Evolutionary conservation across 1,140 invertebrate genomes (phyloP).

Genomic region (Aplysia californica): DNA sequence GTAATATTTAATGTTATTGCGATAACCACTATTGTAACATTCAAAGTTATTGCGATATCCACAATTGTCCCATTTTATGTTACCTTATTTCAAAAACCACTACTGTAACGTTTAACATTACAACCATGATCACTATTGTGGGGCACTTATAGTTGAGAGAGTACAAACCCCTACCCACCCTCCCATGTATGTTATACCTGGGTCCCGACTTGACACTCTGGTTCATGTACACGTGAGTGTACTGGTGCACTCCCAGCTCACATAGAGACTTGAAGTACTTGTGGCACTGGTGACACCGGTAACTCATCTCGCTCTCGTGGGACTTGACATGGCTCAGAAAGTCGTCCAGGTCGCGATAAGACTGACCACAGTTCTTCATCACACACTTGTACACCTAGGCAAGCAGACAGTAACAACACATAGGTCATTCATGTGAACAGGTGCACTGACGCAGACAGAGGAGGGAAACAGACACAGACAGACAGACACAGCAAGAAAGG

Average conservation of each 20-base stretch:
- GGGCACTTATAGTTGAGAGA: too few relatives aligned
- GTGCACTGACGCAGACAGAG: too few relatives aligned
- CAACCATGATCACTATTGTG: too few relatives aligned
- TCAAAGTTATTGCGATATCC: too few relatives aligned
- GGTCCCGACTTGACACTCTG: constrained; percentile 64
- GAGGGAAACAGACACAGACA: too few relatives aligned
- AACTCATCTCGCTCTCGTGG: constrained; percentile 73
- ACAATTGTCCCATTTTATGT: background rate
- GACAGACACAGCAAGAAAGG: too few relatives aligned
- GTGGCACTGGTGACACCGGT: constrained; percentile 75
- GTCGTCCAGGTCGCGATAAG: constrained; percentile 75
- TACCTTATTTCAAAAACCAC: background rate
- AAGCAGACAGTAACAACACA: too few relatives aligned
- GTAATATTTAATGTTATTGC: too few relatives aligned
- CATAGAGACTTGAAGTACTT: constrained; percentile 73
- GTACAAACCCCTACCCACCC: too few relatives aligned
- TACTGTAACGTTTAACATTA: background rate
- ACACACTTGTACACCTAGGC: constrained; percentile 78
- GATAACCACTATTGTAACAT: too few relatives aligned
- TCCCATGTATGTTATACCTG: too few relatives aligned
- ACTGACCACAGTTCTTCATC: constrained; percentile 73
- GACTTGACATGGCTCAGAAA: constrained; percentile 74
- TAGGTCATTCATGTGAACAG: too few relatives aligned
- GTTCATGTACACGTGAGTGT: constrained; percentile 71
- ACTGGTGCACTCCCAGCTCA: constrained; percentile 75